These are phyloP conservation scores for Zosterops hypoxanthus DNA, from an alignment of 2,113 vertebrate genomes.

Conservation along the genomic window DNA sequence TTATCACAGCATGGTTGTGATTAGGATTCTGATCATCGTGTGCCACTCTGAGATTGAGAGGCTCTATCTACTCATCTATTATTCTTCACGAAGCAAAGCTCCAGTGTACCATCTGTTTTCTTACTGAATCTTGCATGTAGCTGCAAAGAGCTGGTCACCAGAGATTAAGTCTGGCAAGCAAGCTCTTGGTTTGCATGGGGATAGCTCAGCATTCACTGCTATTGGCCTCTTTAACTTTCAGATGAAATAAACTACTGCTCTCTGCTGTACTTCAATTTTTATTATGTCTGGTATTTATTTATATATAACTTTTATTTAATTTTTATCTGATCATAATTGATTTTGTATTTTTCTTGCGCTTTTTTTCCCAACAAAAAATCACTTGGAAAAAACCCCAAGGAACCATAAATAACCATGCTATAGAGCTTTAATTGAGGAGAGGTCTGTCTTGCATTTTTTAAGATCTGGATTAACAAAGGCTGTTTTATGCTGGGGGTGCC, in stretches of 20 bases:
- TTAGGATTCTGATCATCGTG: slow-evolving; percentile 68
- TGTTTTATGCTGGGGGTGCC: neutral
- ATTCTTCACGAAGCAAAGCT: slow-evolving; percentile 69
- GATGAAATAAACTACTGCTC: neutral
- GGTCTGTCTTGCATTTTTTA: neutral
- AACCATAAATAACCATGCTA: neutral
- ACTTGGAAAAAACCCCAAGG: neutral
- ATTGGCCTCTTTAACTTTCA: neutral
- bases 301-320: neutral
- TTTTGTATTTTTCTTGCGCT: neutral
- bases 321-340: neutral
- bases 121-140: slow-evolving; percentile 58
- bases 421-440: neutral
- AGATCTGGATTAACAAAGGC: neutral
- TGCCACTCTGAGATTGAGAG: slow-evolving; percentile 68
- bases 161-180: slow-evolving; percentile 42
- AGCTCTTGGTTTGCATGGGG: slow-evolving; percentile 1
- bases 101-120: slow-evolving; percentile 69
- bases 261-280: slow-evolving; percentile 24
- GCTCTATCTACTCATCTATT: slow-evolving; percentile 67
- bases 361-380: neutral
- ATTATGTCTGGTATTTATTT: neutral
- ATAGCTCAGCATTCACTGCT: neutral
- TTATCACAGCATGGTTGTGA: slow-evolving; percentile 65
- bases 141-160: slow-evolving; percentile 37